These are phyloP conservation scores for Gastrophryne carolinensis DNA, from an alignment of 2,797 vertebrate species.

Conservation along the genomic window DNA sequence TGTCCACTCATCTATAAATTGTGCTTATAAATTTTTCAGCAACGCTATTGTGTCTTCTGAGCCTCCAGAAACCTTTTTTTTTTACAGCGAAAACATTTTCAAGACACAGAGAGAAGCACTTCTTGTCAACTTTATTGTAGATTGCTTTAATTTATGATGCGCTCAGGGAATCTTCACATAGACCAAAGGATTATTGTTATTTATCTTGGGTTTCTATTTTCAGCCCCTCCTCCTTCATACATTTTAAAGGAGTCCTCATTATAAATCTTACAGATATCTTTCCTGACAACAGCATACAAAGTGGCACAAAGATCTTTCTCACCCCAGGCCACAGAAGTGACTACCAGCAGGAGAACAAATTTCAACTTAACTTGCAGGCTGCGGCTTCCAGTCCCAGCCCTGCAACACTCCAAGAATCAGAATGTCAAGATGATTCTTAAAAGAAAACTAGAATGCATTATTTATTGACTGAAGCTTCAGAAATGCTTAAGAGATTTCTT, in stretches of 20 bases:
- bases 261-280: not conserved
- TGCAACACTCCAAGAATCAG: conserved; percentile 32
- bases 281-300: not conserved
- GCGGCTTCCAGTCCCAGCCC: conserved; percentile 9
- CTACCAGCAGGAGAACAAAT: not conserved
- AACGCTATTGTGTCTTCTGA: not conserved
- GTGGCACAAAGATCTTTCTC: not conserved
- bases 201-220: conserved; percentile 47
- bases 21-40: conserved; percentile 42
- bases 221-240: not conserved
- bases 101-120: conserved; percentile 12
- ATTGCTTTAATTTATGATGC: conserved; percentile 16
- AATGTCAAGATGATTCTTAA: conserved; percentile 21
- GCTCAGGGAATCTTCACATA: conserved; percentile 1
- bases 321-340: not conserved
- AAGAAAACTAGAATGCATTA: conserved; percentile 57
- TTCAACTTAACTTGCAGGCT: conserved; percentile 4
- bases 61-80: conserved; percentile 34
- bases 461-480: conserved; percentile 54
- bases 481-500: conserved; percentile 39
- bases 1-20: conserved; percentile 27
- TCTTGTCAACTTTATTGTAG: conserved; percentile 9
- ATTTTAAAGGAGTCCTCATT: not conserved
- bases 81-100: conserved; percentile 34
- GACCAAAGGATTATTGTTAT: conserved; percentile 12